Percentiles rank a stretch among this genome's conserved stretches.
These are phyloP conservation scores for Cyrtodaria siliqua DNA, from an alignment of 2,888 invertebrate species.

Conservation along the genomic window DNA sequence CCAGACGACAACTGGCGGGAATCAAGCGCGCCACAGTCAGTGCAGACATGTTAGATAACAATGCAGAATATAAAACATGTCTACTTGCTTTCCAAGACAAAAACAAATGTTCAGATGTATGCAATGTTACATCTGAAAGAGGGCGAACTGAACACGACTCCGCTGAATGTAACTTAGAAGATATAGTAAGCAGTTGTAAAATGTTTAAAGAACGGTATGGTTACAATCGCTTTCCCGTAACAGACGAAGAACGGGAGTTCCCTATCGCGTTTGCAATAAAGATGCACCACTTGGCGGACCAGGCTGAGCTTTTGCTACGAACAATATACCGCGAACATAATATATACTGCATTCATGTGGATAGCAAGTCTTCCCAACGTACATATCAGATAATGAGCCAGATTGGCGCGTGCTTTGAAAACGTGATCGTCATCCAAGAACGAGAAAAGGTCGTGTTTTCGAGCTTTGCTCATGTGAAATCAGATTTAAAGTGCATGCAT, in stretches of 20 bases:
- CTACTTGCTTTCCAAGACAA: too few relatives aligned
- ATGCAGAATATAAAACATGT: too few relatives aligned
- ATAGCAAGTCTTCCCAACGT: slow-evolving; percentile 58
- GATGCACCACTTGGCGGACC: slow-evolving; percentile 66
- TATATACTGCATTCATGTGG: slow-evolving; percentile 81
- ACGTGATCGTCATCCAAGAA: slow-evolving; percentile 66
- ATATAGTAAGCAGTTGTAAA: slow-evolving; percentile 49
- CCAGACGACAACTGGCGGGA: too few relatives aligned
- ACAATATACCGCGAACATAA: slow-evolving; percentile 79
- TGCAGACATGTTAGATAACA: too few relatives aligned
- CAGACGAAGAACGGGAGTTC: slow-evolving; percentile 61
- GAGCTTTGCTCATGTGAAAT: slow-evolving; percentile 62
- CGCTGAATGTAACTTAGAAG: slow-evolving; percentile 15
- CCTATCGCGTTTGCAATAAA: slow-evolving; percentile 73
- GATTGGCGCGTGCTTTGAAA: slow-evolving; percentile 66
- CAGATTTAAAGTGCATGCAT: slow-evolving; percentile 72
- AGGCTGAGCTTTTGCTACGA: slow-evolving; percentile 73
- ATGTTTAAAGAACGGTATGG: slow-evolving; percentile 39
- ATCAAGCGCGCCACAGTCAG: too few relatives aligned
- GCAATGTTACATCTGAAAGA: too few relatives aligned
- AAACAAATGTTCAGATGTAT: too few relatives aligned
- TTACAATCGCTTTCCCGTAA: slow-evolving; percentile 41
- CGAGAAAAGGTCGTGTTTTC: slow-evolving; percentile 66
- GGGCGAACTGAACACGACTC: too few relatives aligned
- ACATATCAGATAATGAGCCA: slow-evolving; percentile 51